A percentile compares a stretch with the other conserved stretches of the same genome.
phyloP scores from a whole-genome alignment of 2,888 invertebrate species.

The Ernsta delagoae region DNA sequence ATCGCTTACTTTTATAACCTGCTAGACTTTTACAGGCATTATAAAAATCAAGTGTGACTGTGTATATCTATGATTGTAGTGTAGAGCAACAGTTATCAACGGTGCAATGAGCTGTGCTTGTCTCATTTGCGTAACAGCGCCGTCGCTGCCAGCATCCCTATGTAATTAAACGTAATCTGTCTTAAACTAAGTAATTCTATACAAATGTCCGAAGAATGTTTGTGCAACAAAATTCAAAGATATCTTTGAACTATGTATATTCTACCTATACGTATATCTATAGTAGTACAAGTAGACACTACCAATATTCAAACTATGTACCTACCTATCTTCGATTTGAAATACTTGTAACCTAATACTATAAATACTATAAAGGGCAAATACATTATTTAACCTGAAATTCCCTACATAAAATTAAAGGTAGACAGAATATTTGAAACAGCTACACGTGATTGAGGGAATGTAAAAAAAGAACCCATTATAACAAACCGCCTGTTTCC shows the following conservation, averaged over 20 bases:
- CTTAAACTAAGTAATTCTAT: slow-evolving; percentile 42
- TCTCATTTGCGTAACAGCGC: slow-evolving; percentile 64
- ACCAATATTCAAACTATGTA: too few species aligned
- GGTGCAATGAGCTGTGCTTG: slow-evolving; percentile 48
- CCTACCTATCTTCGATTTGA: too few species aligned
- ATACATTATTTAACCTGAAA: too few species aligned
- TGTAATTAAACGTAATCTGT: slow-evolving; percentile 54
- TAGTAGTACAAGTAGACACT: too few species aligned
- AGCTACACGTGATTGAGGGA: too few species aligned
- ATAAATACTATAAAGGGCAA: too few species aligned
- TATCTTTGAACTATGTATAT: too few species aligned
- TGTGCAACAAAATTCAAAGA: slow-evolving; percentile 4
- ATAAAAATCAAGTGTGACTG: slow-evolving; percentile 25
- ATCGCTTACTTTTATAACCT: too few species aligned
- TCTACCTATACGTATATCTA: too few species aligned
- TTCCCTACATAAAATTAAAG: too few species aligned
- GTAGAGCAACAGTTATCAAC: slow-evolving; percentile 26
- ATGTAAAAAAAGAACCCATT: slow-evolving; percentile 5
- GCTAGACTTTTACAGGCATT: slow-evolving; percentile 24
- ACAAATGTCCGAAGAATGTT: slow-evolving; percentile 20
- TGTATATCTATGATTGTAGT: slow-evolving; percentile 17
- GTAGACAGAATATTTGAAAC: too few species aligned
- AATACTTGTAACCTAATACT: too few species aligned
- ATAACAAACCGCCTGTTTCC: neutral
- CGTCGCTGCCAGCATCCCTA: slow-evolving; percentile 56